Conservation (phyloP, 2,113 vertebrate species). For the Tonatia bakeri region DNA sequence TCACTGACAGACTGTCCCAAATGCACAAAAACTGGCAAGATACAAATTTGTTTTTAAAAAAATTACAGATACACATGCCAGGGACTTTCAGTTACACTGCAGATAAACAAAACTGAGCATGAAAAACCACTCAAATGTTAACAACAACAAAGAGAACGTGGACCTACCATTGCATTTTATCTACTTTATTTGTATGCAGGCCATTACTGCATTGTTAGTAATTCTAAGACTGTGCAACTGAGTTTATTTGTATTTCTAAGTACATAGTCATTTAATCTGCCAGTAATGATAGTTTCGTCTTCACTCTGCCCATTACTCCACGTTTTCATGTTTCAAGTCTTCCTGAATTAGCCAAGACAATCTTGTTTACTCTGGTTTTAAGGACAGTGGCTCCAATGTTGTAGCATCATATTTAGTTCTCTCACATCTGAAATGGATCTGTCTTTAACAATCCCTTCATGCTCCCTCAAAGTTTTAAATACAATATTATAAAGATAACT, state of each 20-base stretch:
- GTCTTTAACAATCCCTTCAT: conserved; percentile 7
- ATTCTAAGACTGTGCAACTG: not conserved
- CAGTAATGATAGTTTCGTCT: conserved; percentile 40
- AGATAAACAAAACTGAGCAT: not conserved
- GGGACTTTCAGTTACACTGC: not conserved
- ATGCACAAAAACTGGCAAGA: not conserved
- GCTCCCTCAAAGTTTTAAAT: conserved; percentile 18
- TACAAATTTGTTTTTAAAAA: not conserved
- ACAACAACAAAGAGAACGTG: not conserved
- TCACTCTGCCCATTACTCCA: not conserved
- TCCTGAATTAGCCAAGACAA: conserved; percentile 33
- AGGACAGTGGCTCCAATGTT: not conserved
- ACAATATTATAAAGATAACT: not conserved
- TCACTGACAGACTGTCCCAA: not conserved
- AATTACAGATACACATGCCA: not conserved
- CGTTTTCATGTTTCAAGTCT: conserved; percentile 42
- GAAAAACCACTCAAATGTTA: not conserved
- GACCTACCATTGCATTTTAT: not conserved
- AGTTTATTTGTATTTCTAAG: conserved; percentile 41
- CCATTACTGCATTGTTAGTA: conserved; percentile 13
- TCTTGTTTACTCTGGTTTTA: conserved; percentile 27
- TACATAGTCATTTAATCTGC: conserved; percentile 31
- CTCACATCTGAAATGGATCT: not conserved
- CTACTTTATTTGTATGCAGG: not conserved
- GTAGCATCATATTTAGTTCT: not conserved